Percentiles rank a stretch among this genome's conserved stretches.
Evolutionary conservation across 64 coral and sea anemone genomes (phyloP).

Genomic region (Montipora foliosa): DNA sequence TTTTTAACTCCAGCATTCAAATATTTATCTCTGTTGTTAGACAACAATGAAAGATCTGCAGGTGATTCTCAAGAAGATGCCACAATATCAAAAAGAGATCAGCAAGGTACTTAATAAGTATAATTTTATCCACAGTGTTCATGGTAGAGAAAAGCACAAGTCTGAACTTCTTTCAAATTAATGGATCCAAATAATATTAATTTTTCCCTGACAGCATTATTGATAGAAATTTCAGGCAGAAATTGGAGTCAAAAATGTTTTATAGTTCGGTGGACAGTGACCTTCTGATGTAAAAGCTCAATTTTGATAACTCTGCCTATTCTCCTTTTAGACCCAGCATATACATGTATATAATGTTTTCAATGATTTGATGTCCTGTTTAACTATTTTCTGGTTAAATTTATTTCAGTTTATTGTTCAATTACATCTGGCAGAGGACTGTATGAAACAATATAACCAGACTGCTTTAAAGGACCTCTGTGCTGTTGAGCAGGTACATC

Average conservation of each 20-base stretch:
- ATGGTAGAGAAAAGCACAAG: not conserved
- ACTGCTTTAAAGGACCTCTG: conserved; percentile 70
- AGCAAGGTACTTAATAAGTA: conserved; percentile 65
- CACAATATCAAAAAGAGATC: conserved; percentile 97
- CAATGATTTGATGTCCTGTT: not conserved
- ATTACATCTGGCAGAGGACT: conserved; percentile 67
- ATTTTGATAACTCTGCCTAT: too few species aligned
- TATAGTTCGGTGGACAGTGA: too few species aligned
- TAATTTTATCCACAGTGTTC: not conserved
- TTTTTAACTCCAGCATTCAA: not conserved
- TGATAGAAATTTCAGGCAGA: too few species aligned
- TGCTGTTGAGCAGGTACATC: conserved; percentile 71
- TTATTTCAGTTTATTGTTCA: conserved; percentile 60
- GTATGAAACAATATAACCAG: conserved; percentile 76
- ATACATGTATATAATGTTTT: too few species aligned
- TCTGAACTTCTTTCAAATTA: too few species aligned
- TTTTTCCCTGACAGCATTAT: too few species aligned
- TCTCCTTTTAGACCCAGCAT: too few species aligned
- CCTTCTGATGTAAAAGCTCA: too few species aligned
- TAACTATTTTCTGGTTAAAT: not conserved
- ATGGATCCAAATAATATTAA: too few species aligned
- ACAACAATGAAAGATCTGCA: conserved; percentile 91
- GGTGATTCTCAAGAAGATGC: conserved; percentile 97
- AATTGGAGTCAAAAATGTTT: too few species aligned
- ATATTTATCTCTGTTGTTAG: conserved; percentile 42